These are phyloP conservation scores for Oligia fasciuncula DNA, from an alignment of 2,888 invertebrate genomes.

Conservation along the genomic window DNA sequence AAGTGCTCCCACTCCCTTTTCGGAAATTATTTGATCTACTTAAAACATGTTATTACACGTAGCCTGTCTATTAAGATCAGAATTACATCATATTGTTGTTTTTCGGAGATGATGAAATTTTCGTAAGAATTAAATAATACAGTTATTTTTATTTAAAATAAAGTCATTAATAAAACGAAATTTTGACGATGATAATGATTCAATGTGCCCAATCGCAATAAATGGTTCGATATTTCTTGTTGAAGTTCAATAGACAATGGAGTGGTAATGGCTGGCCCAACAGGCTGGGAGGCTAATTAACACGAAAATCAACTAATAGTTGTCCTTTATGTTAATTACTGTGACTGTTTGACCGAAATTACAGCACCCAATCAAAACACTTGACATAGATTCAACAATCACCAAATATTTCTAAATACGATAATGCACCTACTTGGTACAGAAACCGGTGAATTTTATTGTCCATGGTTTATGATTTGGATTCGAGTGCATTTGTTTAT, in stretches of 20 bases:
- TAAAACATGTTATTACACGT: conserved; percentile 35
- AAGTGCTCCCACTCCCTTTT: neutral
- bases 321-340: neutral
- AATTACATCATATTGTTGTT: conserved; percentile 48
- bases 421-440: neutral
- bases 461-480: neutral
- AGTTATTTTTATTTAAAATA: neutral
- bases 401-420: neutral
- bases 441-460: neutral
- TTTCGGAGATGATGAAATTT: conserved; percentile 46
- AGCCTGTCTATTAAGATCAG: neutral
- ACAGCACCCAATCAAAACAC: neutral
- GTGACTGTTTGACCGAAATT: neutral
- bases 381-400: neutral
- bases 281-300: too few relatives aligned
- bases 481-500: neutral
- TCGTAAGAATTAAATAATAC: conserved; percentile 32
- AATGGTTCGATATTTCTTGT: neutral
- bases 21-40: conserved; percentile 32
- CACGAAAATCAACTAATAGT: neutral
- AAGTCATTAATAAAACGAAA: neutral
- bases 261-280: neutral
- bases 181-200: neutral
- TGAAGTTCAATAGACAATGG: neutral
- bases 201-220: neutral